Evolutionary conservation across 2,797 vertebrate genomes (phyloP).

Genomic region (Cygnus olor): DNA sequence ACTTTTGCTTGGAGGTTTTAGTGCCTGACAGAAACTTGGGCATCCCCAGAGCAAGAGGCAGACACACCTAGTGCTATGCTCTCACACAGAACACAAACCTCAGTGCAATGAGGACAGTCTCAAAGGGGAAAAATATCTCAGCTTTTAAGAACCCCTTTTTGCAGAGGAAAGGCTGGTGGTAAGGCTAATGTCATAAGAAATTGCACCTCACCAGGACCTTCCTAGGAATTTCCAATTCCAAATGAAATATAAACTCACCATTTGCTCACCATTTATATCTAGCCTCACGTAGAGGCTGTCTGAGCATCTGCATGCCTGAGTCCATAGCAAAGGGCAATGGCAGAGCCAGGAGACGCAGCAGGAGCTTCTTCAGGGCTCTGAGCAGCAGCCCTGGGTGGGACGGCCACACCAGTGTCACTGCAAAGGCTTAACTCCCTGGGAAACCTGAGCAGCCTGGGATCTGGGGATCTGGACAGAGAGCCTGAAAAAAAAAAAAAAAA

Average conservation of each 20-base stretch:
- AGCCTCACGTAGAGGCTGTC: too few species aligned
- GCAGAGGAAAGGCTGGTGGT: background rate
- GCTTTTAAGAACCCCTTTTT: fast-evolving
- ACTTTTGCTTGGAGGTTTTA: background rate
- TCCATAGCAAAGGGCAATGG: too few species aligned
- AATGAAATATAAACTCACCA: background rate
- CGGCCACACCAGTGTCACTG: background rate
- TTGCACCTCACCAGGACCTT: background rate
- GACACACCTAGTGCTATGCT: fast-evolving
- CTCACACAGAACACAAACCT: fast-evolving
- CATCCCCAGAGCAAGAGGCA: background rate
- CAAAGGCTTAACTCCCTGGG: background rate
- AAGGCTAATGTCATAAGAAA: background rate
- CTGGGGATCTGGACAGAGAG: fast-evolving
- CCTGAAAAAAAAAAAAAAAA: too few species aligned
- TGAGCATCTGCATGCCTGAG: background rate
- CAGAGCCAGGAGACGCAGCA: background rate
- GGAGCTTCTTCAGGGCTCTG: background rate
- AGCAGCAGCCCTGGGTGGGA: background rate
- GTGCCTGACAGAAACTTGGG: background rate
- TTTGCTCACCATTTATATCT: too few species aligned
- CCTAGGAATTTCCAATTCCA: background rate
- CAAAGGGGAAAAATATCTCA: background rate
- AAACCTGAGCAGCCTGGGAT: background rate
- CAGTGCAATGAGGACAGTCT: background rate